Evolutionary conservation across 2,113 vertebrate species (phyloP), one percentile per base, ranked within the genome.

Genomic region (Sorex fumeus): DNA sequence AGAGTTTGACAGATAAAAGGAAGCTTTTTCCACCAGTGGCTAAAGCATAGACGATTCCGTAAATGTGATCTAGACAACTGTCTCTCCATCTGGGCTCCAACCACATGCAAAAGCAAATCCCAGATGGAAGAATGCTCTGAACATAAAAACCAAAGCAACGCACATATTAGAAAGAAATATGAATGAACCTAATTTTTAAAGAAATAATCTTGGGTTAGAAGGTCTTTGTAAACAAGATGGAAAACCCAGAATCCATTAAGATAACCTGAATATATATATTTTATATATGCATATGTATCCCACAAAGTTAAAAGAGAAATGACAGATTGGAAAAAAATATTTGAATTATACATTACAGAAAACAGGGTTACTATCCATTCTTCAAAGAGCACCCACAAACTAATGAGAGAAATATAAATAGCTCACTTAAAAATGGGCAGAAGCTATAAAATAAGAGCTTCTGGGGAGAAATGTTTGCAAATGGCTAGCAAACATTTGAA

Each of bases 91-190:
- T 91, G 92, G 71, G 90, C 71, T 86, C 34, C 13, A 2, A 80
- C 45, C 27, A 34, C 36, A 85, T 76, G 74, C 70, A 92, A 72
- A 92, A 93, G 79, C 90, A 94, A 95, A 80, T 95, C 94, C 86
- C 93, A 90, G 83, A 86, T 86, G 82, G 88, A 85, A 64, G 57
- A 60, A 90, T 79, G 27, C 79, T 95, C 88, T 87, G 70, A 93
- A 83, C 70, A 79, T 75, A 90, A 89, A 94, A 75, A 84, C 62
- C 36, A 86, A 80, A 84, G 79, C 62, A 84, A 72, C 86, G 36
- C 36, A 90, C 40, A 83, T 40, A 69, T 71, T 69, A n/a, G 32
- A 80, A 95, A 62, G 21, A 93, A 86, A 66, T 72, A 74, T 40
- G 36, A 79, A 76, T 69, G 71, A 57, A 36, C 7, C 25, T 9